Evolutionary conservation across 2,797 vertebrate species (phyloP), one percentile per base, ranked within the genome.

Genomic region (Anguilla anguilla): DNA sequence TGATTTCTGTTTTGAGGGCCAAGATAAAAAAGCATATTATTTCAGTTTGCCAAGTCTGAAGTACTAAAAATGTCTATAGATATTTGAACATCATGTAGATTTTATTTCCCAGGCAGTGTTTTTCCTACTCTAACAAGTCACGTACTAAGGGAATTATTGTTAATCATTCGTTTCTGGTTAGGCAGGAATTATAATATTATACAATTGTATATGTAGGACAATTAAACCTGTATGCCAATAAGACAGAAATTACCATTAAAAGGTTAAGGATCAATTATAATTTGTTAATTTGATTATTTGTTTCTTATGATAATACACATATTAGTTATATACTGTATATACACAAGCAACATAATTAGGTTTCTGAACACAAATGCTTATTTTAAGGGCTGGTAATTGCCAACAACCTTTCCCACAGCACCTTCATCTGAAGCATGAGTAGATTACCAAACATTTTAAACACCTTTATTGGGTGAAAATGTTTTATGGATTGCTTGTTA

Each of bases 321-420:
- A 87, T 28, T 87, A 31, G 61, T 87, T 43, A 87, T 51, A 51
- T 53, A 13, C 7, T 53, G 51, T 2, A 53, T 53, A 53, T 53
- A 53, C 83, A 83, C 31, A 55, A 83, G 86, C 81, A 83, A 49
- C 19, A 83, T 43, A 83, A 83, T 83, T 83, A 83, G 28, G 64
- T 83, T 25, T 11, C 3, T 35, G 72, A 35, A 3, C 72, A 43
- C 3, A 25, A 43, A 25, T 43, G 46, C 77, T 49, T 79, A 31
- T 46, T 81, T 49, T 43, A 43, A 4, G 39, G 5, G 39, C 31
- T 1, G 35, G 28, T 35, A 77, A 35, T 77, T 77, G 25, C 61
- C 25, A 81, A 19, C 15, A 49, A 39, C 77, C 17, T 81, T 81
- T 43, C 1, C 6, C 15, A 81, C 13, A 5, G 19, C 43, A 49